Base-by-base conservation (phyloP, 2,888 invertebrate species). In the Drosophila vallismaia region DNA sequence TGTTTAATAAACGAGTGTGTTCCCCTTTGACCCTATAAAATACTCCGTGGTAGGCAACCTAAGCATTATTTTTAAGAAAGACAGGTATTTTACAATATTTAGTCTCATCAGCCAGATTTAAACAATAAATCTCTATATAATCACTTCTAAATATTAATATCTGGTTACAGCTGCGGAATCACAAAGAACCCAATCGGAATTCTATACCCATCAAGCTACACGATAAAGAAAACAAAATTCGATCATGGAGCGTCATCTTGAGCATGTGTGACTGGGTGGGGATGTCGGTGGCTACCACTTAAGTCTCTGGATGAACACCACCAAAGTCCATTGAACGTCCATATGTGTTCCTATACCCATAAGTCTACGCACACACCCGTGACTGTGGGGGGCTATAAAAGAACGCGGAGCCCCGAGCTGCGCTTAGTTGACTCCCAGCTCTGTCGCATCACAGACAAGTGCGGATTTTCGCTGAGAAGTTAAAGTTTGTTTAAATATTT, bases 361-460 rank as follows among this genome's bases (percentile, higher is more conserved):
- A 60, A 31, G 56, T 29, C 46, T n/a, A 31, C 38, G 26, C 40
- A 5, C 45, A 54, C 44, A 56, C 29, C 12, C 29, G 48, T 44
- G 46, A 40, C 45, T 46, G 38, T 26, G 51, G 40, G 26, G 33
- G 40, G 19, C 58, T 88, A 88, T 88, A 89, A 73, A 86, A 75
- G 76, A 55, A 63, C 64, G 56, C 52, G 66, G 48, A 49, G 51
- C 29, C 49, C 67, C 4, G 45, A 64, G 74, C 24, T 63, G 53
- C 52, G 58, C 54, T 86, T 87, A 91, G 91, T 91, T 84, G 81
- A 88, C 86, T 89, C 89, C 88, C 90, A 90, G 88, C 89, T 89
- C 89, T 89, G 91, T 91, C 90, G 89, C 91, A 91, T 91, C 89
- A 76, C 90, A 76, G 89, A 85, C 91, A 88, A 88, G 83, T 83